Conservation (phyloP, 2,113 vertebrate genomes). For the Perccottus glenii region DNA sequence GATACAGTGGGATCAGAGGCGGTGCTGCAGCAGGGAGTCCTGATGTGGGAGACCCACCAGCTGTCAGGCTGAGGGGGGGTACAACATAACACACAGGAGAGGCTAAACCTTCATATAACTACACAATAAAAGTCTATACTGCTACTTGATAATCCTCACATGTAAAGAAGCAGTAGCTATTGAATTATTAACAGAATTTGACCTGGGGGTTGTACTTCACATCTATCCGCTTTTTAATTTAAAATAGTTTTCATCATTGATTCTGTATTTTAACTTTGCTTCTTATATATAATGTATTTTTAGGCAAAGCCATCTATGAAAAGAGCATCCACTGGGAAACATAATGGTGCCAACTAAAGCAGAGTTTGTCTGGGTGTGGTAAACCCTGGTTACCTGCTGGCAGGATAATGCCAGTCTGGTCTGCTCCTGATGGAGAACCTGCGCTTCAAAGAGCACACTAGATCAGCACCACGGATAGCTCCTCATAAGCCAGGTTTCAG, state of each 20-base stretch:
- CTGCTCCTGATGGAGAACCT: not conserved
- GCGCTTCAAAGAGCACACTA: not conserved
- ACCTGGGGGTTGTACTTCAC: too few species aligned
- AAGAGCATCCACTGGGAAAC: not conserved
- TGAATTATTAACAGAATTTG: not conserved
- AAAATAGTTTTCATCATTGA: too few species aligned
- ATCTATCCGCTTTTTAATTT: too few species aligned
- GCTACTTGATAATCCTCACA: not conserved
- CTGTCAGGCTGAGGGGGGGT: not conserved
- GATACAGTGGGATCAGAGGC: constrained; percentile 52
- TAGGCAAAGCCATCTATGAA: not conserved
- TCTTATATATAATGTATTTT: too few species aligned
- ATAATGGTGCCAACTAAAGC: not conserved
- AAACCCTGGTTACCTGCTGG: not conserved
- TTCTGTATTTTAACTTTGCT: too few species aligned
- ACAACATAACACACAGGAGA: not conserved
- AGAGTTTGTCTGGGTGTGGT: not conserved
- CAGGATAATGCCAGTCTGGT: not conserved
- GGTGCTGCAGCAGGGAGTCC: constrained; percentile 26
- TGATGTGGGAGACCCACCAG: constrained; percentile 19
- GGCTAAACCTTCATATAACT: not conserved
- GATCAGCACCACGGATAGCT: constrained; percentile 9
- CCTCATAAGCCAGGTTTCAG: not conserved
- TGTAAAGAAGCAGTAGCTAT: not conserved
- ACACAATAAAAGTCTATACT: not conserved